Evolutionary conservation across 2,888 invertebrate species (phyloP).

Genomic region (Cotesia congregata): DNA sequence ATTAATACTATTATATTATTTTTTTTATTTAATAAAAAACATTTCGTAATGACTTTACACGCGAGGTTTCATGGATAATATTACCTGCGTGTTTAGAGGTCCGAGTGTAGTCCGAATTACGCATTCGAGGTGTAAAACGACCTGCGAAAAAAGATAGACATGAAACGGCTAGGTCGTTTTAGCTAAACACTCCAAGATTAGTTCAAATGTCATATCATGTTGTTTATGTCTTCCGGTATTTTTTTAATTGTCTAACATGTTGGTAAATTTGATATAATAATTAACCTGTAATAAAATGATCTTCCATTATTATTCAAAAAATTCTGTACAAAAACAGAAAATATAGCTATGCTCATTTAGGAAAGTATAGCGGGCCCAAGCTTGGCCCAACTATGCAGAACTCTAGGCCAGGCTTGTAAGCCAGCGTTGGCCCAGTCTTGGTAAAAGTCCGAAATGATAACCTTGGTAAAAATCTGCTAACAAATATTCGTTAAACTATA

Average conservation of each 20-base stretch:
- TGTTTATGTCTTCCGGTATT: slow-evolving; percentile 15
- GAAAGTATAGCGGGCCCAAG: too few species aligned
- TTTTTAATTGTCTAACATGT: slow-evolving; percentile 17
- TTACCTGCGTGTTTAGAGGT: slow-evolving; percentile 8
- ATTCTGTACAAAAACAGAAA: too few species aligned
- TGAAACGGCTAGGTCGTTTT: slow-evolving; percentile 9
- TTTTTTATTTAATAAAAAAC: background rate
- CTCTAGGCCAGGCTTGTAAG: too few species aligned
- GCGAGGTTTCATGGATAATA: slow-evolving; percentile 12
- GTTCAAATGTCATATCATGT: slow-evolving; percentile 4
- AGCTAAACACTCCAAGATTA: slow-evolving; percentile 12
- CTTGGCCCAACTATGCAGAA: too few species aligned
- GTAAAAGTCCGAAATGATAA: too few species aligned
- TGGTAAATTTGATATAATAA: background rate
- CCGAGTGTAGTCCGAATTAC: slow-evolving; percentile 12
- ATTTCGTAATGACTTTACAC: background rate
- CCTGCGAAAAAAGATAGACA: background rate
- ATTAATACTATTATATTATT: background rate
- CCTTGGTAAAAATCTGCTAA: too few species aligned
- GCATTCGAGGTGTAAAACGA: slow-evolving; percentile 19
- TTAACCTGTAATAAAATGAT: background rate
- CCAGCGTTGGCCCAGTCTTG: too few species aligned
- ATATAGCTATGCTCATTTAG: background rate
- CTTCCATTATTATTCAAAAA: too few species aligned
- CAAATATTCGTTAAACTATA: too few species aligned